A percentile compares a stretch with the other conserved stretches of the same genome.
Conservation (phyloP, 1,140 invertebrate genomes). For the Dendrolimus punctatus region DNA sequence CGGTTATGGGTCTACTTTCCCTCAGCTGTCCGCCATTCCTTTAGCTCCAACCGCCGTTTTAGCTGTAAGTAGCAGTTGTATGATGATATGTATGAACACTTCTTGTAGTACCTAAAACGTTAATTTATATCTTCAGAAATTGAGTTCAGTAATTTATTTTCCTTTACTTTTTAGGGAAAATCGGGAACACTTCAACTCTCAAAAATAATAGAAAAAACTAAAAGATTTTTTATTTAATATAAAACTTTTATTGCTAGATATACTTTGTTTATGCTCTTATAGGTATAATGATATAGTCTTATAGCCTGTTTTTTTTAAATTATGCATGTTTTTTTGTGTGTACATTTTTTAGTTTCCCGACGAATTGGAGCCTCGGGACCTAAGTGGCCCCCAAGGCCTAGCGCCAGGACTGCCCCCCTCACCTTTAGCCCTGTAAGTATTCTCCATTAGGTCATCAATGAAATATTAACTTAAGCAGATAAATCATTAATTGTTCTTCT, state of each 20-base stretch:
- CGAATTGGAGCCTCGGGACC: conserved; percentile 55
- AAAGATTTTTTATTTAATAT: too few relatives aligned
- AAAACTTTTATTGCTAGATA: too few relatives aligned
- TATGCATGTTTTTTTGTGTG: too few relatives aligned
- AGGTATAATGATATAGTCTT: too few relatives aligned
- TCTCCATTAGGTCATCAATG: neutral
- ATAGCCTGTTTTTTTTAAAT: too few relatives aligned
- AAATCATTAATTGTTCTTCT: too few relatives aligned
- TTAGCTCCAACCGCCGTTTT: conserved; percentile 31
- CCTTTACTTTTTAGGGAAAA: too few relatives aligned
- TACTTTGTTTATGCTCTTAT: too few relatives aligned
- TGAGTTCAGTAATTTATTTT: conserved; percentile 4
- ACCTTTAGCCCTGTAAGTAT: conserved; percentile 42
- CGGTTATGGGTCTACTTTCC: conserved; percentile 13
- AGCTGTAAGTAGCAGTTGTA: conserved; percentile 20
- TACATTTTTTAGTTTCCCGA: conserved; percentile 54
- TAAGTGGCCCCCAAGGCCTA: conserved; percentile 5
- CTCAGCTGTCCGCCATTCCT: conserved; percentile 15
- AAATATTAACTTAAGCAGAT: too few relatives aligned
- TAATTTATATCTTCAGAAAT: neutral
- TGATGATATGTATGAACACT: neutral
- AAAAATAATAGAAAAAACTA: too few relatives aligned
- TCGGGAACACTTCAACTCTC: too few relatives aligned
- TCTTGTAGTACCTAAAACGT: neutral
- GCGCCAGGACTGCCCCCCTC: conserved; percentile 9